phyloP scores from a whole-genome alignment of 2,888 invertebrate genomes.

The Callyntrura guangdongensis region DNA sequence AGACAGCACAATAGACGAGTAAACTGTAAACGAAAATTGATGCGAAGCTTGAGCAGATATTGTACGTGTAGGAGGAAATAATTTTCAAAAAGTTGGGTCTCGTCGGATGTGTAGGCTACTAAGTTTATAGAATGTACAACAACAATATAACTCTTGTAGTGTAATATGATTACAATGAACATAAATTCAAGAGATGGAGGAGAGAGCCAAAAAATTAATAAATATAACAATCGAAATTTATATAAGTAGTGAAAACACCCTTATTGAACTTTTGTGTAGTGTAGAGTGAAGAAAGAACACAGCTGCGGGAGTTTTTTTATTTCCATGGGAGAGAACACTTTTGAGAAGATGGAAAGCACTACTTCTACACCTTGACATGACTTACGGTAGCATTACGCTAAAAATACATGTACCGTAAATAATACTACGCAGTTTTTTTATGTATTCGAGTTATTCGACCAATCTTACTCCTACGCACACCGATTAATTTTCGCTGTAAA shows the following conservation, averaged over 20 bases:
- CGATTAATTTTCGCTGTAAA: too few species aligned
- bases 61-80: background rate
- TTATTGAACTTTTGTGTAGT: background rate
- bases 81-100: slow-evolving; percentile 15
- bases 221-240: background rate
- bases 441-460: too few species aligned
- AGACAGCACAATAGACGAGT: background rate
- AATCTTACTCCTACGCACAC: too few species aligned
- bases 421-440: too few species aligned
- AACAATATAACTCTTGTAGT: background rate
- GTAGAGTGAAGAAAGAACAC: background rate
- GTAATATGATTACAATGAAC: slow-evolving; percentile 12
- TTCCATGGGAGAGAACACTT: too few species aligned
- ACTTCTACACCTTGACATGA: too few species aligned
- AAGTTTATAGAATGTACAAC: background rate
- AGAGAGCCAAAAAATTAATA: background rate
- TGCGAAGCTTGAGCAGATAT: background rate
- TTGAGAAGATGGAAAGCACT: too few species aligned
- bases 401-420: too few species aligned
- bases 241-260: background rate
- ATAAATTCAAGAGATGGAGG: background rate
- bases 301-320: too few species aligned
- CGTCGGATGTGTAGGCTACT: background rate
- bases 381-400: too few species aligned
- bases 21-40: background rate